Evolutionary conservation across 64 coral and sea anemone species (phyloP).

Genomic region (Cladopsammia gracilis): DNA sequence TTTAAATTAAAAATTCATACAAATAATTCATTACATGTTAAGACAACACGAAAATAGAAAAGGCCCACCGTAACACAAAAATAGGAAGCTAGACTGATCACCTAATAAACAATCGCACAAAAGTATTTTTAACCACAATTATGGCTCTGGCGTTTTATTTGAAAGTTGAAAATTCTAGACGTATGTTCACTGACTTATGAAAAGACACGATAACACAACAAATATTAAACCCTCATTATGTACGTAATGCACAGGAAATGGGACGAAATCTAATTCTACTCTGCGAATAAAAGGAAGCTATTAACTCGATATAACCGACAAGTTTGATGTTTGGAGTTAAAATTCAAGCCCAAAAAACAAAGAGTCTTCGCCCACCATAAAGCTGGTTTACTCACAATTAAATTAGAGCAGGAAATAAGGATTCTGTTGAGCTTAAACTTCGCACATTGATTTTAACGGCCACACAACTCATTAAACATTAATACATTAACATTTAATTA

Average conservation of each 20-base stretch:
- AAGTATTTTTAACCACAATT: slow-evolving; percentile 49
- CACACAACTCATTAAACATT: slow-evolving; percentile 64
- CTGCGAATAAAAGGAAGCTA: slow-evolving; percentile 64
- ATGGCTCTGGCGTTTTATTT: slow-evolving; percentile 17
- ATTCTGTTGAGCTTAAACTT: slow-evolving; percentile 26
- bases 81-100: slow-evolving; percentile 18
- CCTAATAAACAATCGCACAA: slow-evolving; percentile 32
- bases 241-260: slow-evolving; percentile 63
- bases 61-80: neutral
- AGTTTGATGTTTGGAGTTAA: slow-evolving; percentile 58
- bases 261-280: slow-evolving; percentile 41
- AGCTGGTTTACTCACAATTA: neutral
- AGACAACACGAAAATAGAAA: slow-evolving; percentile 40
- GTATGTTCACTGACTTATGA: slow-evolving; percentile 12
- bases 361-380: neutral
- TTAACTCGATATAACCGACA: slow-evolving; percentile 73
- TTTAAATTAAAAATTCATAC: slow-evolving; percentile 54
- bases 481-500: slow-evolving; percentile 82
- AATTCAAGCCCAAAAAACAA: slow-evolving; percentile 26
- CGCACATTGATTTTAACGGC: slow-evolving; percentile 54
- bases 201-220: slow-evolving; percentile 29
- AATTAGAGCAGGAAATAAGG: slow-evolving; percentile 35
- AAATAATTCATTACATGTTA: slow-evolving; percentile 47
- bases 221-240: slow-evolving; percentile 57
- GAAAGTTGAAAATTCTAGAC: slow-evolving; percentile 40